Conservation (phyloP, 1,140 invertebrate species). For the Grapholita molesta region DNA sequence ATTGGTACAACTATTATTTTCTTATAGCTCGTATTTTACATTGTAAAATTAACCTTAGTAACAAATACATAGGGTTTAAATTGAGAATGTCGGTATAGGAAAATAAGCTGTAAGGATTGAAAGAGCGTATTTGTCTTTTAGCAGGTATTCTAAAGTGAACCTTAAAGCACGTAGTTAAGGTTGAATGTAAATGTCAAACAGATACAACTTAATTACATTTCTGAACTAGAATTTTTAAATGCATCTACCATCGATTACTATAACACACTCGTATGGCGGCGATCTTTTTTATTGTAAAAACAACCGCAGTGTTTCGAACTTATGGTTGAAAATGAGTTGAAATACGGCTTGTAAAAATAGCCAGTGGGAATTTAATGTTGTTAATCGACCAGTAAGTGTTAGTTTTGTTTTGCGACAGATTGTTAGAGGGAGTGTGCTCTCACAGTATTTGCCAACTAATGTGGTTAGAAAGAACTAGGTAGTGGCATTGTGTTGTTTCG, state of each 20-base stretch:
- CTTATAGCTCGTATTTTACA: neutral
- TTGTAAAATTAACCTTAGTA: neutral
- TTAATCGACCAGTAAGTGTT: neutral
- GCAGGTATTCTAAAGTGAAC: neutral
- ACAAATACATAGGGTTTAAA: neutral
- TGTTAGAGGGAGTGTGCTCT: neutral
- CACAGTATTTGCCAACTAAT: neutral
- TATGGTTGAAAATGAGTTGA: neutral
- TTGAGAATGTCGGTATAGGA: neutral
- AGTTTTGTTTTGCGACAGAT: neutral
- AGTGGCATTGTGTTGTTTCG: neutral
- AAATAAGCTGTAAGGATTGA: neutral
- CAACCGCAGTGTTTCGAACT: neutral
- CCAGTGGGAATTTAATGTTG: neutral
- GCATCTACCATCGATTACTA: neutral
- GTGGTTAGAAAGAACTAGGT: neutral
- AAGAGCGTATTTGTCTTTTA: neutral
- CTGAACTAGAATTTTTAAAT: neutral
- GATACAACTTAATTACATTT: neutral
- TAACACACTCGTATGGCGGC: neutral
- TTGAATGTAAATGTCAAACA: neutral
- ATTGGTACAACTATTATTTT: neutral
- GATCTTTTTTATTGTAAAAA: neutral
- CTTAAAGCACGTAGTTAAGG: neutral
- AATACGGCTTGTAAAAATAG: neutral